phyloP scores from a whole-genome alignment of 1,140 invertebrate genomes.

The Bombus sibiricus region DNA sequence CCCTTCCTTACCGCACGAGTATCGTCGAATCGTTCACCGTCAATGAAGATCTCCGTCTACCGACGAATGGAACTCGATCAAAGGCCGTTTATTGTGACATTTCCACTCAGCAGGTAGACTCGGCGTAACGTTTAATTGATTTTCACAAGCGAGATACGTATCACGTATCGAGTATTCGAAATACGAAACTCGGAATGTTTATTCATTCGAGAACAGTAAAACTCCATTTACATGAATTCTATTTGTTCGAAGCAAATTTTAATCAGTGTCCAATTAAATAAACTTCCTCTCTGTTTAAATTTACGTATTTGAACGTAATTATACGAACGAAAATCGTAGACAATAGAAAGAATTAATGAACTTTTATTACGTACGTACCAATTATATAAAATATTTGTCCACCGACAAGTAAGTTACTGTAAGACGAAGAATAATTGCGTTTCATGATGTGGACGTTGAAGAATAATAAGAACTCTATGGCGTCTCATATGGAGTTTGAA shows the following conservation, averaged over 20 bases:
- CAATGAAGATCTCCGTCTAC: conserved; percentile 54
- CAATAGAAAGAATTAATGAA: background rate
- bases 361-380: too few species aligned
- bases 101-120: conserved; percentile 4
- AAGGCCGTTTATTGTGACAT: background rate
- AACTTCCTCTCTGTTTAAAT: background rate
- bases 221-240: background rate
- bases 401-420: too few species aligned
- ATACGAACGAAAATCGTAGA: background rate
- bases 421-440: background rate
- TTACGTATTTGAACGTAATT: too few species aligned
- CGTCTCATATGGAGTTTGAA: background rate
- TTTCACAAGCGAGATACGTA: background rate
- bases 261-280: background rate
- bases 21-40: conserved; percentile 34
- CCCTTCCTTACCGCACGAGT: conserved; percentile 41
- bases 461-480: background rate
- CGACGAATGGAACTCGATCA: conserved; percentile 15
- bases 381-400: too few species aligned
- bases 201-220: too few species aligned
- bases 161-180: background rate
- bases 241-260: background rate
- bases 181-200: background rate
- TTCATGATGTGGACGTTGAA: background rate
- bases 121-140: conserved; percentile 22